A percentile compares a stretch with the other conserved stretches of the same genome.
phyloP scores from a whole-genome alignment of 2,888 invertebrate species.

The Imbricaverruca yamaguchii region DNA sequence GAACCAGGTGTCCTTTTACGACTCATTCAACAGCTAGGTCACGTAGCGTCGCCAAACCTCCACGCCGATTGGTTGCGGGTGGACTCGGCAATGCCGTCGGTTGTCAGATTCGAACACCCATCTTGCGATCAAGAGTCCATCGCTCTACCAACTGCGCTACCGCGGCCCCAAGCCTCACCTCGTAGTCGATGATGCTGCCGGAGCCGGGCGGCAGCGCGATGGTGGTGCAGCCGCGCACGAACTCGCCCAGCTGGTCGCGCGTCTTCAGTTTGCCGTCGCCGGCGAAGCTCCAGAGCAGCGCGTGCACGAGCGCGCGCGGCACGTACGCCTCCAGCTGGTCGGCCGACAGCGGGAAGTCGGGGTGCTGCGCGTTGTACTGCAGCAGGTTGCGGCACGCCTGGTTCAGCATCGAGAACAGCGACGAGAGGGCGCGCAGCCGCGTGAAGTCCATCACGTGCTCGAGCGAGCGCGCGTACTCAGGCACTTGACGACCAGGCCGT shows the following conservation, averaged over 20 bases:
- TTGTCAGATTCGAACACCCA: too few species aligned
- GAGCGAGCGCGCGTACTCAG: conserved; percentile 76
- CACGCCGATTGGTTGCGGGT: too few species aligned
- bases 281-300: conserved; percentile 93
- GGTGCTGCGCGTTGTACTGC: conserved; percentile 84
- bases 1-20: too few species aligned
- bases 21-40: too few species aligned
- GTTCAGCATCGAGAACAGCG: conserved; percentile 96
- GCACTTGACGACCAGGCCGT: conserved; percentile 86
- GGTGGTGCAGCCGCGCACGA: conserved; percentile 88
- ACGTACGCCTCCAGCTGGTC: conserved; percentile 92
- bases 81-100: too few species aligned
- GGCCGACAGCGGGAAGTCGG: conserved; percentile 86
- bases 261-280: conserved; percentile 97
- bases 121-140: too few species aligned
- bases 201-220: conserved; percentile 77
- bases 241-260: conserved; percentile 89
- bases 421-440: conserved; percentile 85
- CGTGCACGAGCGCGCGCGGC: conserved; percentile 86
- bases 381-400: conserved; percentile 72
- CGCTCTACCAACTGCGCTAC: background rate
- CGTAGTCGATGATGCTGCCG: conserved; percentile 85
- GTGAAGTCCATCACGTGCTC: conserved; percentile 99
- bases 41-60: too few species aligned
- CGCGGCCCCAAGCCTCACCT: conserved; percentile 51